phyloP scores from a whole-genome alignment of 1,140 invertebrate genomes.

The Bombus confusus region DNA sequence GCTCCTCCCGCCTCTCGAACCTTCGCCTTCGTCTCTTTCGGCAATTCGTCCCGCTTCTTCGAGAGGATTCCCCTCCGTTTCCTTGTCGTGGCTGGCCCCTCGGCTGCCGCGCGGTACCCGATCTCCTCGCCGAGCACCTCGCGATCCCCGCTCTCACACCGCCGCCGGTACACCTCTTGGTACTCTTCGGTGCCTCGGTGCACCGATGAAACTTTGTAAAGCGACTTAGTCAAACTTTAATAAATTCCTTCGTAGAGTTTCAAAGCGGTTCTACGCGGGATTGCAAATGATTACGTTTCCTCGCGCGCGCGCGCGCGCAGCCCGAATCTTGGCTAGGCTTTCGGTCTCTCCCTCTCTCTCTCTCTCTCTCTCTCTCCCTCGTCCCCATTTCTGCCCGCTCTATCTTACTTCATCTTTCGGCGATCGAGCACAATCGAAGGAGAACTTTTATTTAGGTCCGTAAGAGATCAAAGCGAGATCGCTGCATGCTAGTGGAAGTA shows the following conservation, averaged over 20 bases:
- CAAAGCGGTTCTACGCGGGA: slow-evolving; percentile 77
- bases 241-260: slow-evolving; percentile 80
- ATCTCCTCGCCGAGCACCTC: slow-evolving; percentile 8
- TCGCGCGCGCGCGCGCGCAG: slow-evolving; percentile 13
- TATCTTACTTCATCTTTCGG: neutral
- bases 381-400: neutral
- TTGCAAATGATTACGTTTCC: slow-evolving; percentile 77
- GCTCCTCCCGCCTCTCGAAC: slow-evolving; percentile 24
- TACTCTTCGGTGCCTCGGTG: slow-evolving; percentile 52
- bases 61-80: slow-evolving; percentile 44
- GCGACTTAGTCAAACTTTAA: slow-evolving; percentile 81
- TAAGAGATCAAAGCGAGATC: neutral
- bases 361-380: neutral
- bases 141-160: neutral
- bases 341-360: neutral
- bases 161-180: slow-evolving; percentile 20
- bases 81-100: slow-evolving; percentile 24
- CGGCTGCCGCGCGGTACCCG: slow-evolving; percentile 1
- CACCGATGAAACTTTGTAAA: slow-evolving; percentile 77
- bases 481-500: neutral
- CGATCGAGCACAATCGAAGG: neutral
- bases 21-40: slow-evolving; percentile 50
- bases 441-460: neutral
- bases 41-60: slow-evolving; percentile 48
- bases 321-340: neutral